Evolutionary conservation across 2,797 vertebrate genomes (phyloP).

Genomic region (Leptodactylus fallax): DNA sequence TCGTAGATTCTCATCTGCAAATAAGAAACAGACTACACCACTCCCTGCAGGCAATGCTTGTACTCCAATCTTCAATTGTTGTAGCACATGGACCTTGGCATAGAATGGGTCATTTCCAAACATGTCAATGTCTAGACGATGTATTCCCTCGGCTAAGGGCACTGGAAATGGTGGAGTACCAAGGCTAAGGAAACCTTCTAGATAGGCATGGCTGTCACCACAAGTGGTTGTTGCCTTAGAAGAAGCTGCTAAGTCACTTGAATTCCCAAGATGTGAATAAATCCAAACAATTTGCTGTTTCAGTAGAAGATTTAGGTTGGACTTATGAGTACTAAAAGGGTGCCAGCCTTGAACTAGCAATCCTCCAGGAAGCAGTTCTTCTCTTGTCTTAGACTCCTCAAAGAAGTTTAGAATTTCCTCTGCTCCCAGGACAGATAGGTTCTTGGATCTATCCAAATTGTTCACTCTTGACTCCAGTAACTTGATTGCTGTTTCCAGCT

Average conservation of each 20-base stretch:
- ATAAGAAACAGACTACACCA: constrained; percentile 17
- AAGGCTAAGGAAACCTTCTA: constrained; percentile 49
- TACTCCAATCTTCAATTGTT: constrained; percentile 18
- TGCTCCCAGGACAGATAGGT: background rate
- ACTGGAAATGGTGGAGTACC: constrained; percentile 26
- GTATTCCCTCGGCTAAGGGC: background rate
- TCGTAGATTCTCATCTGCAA: constrained; percentile 24
- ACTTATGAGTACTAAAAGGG: constrained; percentile 51
- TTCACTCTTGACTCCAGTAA: constrained; percentile 27
- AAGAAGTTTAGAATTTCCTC: constrained; percentile 43
- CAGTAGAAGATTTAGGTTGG: constrained; percentile 57
- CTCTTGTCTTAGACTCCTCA: background rate
- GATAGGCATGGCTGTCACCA: background rate
- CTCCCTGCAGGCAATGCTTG: constrained; percentile 1
- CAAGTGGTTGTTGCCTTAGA: background rate
- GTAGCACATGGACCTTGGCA: constrained; percentile 22
- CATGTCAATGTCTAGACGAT: constrained; percentile 44
- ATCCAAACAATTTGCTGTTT: constrained; percentile 32
- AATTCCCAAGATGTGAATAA: background rate
- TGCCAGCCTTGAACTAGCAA: constrained; percentile 62
- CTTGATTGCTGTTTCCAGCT: background rate
- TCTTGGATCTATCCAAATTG: background rate
- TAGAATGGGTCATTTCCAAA: constrained; percentile 43
- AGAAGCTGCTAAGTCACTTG: background rate
- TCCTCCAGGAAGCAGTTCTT: constrained; percentile 41